Base-by-base conservation (phyloP, 2,888 invertebrate species). In the Macropis europaea region DNA sequence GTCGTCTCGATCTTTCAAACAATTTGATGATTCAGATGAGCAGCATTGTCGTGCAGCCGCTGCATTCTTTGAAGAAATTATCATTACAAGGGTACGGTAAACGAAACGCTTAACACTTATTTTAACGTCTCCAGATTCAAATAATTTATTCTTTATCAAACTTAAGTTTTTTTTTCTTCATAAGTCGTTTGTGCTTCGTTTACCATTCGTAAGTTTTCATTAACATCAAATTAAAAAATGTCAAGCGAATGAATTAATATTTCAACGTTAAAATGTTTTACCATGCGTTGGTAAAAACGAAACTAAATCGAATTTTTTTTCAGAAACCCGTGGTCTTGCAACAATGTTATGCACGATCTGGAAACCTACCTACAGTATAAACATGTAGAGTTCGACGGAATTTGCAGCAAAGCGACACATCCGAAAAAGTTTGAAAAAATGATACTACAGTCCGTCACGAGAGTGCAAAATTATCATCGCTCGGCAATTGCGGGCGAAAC, bases 261-360 rank as follows among this genome's bases (percentile, higher is more conserved):
- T n/a, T n/a, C n/a, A n/a, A n/a, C n/a, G n/a, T n/a, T n/a, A n/a
- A n/a, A n/a, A 19, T 2, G 3, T 7, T 26, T 56, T 67, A 56
- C 45, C 50, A 22, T 38, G 1, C 4, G 47, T 40, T 48, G 43
- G 24, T 57, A 52, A 15, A 17, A 9, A 11, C 26, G 19, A 24
- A 45, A 47, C 6, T 24, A 7, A 0, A 19, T 5, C 9, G 19
- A 15, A 7, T 36, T 50, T n/a, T 24, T 61, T 81, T 81, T 13
- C 75, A 89, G 89, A 52, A 89, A 89, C 70, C 83, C 81, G 0
- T 89, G 88, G 88, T 76, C 77, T 3, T 89, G 89, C 76, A 79
- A 88, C 54, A 69, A 64, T 2, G 28, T 71, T 3, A 84, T 84
- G 70, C 42, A 54, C 17, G 70, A 83, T 3, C 61, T 89, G 4